Percentiles rank a stretch among this genome's conserved stretches.
Conservation (phyloP, 2,113 vertebrate genomes). For the Oncorhynchus gorbuscha region DNA sequence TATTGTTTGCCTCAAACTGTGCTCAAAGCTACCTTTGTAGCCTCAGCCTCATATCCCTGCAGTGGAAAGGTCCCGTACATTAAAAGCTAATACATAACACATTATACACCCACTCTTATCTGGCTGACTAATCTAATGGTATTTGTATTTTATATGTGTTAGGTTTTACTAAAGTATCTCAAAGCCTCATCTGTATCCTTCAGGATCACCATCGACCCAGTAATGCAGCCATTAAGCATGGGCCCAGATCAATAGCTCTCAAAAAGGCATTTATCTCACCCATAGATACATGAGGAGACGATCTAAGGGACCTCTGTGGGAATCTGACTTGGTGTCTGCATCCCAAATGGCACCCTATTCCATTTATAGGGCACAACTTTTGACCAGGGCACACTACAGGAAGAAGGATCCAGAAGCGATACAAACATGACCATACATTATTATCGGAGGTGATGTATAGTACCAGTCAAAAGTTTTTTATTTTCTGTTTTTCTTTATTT, state of each 20-base stretch:
- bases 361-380: no score
- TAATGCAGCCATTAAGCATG: slow-evolving; percentile 5
- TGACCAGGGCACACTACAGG: neutral
- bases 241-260: neutral
- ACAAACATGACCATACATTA: slow-evolving; percentile 4
- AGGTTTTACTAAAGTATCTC: slow-evolving; percentile 4
- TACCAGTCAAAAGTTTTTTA: no score
- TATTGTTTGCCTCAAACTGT: neutral
- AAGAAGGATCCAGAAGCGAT: neutral
- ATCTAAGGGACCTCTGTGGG: neutral
- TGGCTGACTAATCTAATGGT: neutral
- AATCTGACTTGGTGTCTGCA: neutral
- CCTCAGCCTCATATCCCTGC: neutral
- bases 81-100: neutral
- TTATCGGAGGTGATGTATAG: neutral
- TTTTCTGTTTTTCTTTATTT: no score
- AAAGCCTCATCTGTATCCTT: neutral
- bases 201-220: neutral
- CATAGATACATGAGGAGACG: neutral
- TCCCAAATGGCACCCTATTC: neutral
- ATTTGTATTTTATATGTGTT: slow-evolving; percentile 1
- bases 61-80: neutral
- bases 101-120: neutral
- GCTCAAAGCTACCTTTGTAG: neutral
- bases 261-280: slow-evolving; percentile 3